phyloP scores from a whole-genome alignment of 2,797 vertebrate species.

The Taenioides sp. region DNA sequence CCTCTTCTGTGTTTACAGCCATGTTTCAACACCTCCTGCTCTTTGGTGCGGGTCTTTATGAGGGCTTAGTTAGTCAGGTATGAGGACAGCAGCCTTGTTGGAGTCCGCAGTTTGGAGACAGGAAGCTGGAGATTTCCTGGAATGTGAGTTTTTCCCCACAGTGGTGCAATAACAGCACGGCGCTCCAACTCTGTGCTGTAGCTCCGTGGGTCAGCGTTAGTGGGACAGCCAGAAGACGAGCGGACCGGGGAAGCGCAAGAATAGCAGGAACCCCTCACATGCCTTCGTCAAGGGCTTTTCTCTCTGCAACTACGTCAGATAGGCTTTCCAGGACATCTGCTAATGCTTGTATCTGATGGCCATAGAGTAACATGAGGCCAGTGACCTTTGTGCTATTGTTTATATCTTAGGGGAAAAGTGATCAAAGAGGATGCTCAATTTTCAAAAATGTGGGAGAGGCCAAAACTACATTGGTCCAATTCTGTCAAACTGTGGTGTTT shows the following conservation, averaged over 20 bases:
- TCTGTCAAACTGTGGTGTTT: neutral
- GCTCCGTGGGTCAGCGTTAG: conserved; percentile 25
- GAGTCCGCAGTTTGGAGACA: conserved; percentile 75
- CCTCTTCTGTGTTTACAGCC: neutral
- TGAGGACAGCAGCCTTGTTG: conserved; percentile 63
- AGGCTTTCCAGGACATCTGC: conserved; percentile 22
- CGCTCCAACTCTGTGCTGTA: conserved; percentile 51
- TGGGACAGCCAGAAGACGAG: conserved; percentile 41
- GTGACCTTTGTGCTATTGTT: neutral
- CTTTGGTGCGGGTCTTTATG: conserved; percentile 2
- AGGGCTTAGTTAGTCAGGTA: conserved; percentile 61
- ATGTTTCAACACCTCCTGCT: neutral
- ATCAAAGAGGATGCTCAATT: neutral
- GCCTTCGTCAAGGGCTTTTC: conserved; percentile 47
- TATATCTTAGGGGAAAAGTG: neutral
- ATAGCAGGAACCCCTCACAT: conserved; percentile 34
- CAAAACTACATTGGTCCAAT: neutral
- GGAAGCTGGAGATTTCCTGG: conserved; percentile 86
- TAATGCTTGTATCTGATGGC: neutral
- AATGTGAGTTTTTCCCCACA: conserved; percentile 79
- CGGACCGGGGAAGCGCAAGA: conserved; percentile 25
- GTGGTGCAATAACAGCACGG: conserved; percentile 75
- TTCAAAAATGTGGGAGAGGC: neutral
- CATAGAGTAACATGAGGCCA: conserved; percentile 1
- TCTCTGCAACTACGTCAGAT: conserved; percentile 36